phyloP scores from a whole-genome alignment of 2,888 invertebrate species.

The Lacanobia oleracea region DNA sequence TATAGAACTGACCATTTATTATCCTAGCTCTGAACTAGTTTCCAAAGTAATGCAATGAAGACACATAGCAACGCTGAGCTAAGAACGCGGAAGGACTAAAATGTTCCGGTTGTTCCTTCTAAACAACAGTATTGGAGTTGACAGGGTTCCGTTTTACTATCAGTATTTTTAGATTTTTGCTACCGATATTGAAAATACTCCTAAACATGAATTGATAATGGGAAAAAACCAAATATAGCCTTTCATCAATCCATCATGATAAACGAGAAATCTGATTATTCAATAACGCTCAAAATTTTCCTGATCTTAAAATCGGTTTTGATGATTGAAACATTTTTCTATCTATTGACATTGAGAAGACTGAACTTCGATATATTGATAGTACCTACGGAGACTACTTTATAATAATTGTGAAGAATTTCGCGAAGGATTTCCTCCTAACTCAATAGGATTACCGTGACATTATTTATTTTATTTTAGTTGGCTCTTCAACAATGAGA shows the following conservation, averaged over 20 bases:
- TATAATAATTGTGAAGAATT: not conserved
- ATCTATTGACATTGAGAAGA: not conserved
- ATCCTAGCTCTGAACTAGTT: constrained; percentile 21
- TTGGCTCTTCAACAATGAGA: no score
- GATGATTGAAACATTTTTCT: not conserved
- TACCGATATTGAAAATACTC: constrained; percentile 37
- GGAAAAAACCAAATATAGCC: constrained; percentile 11
- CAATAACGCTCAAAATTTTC: constrained; percentile 7
- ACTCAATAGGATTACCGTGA: not conserved
- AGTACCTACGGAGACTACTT: not conserved
- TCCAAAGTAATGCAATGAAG: constrained; percentile 37
- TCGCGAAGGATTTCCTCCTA: not conserved
- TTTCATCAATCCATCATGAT: constrained; percentile 49
- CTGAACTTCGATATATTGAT: not conserved
- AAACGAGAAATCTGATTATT: constrained; percentile 32
- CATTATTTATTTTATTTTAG: no score
- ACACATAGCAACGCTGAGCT: constrained; percentile 13
- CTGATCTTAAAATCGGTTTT: not conserved
- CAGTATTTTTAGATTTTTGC: constrained; percentile 18
- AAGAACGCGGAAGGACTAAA: constrained; percentile 39
- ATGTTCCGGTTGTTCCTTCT: constrained; percentile 6
- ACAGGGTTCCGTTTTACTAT: constrained; percentile 20
- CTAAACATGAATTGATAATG: constrained; percentile 20
- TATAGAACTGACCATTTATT: constrained; percentile 34
- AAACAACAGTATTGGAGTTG: constrained; percentile 6